A percentile compares a stretch with the other conserved stretches of the same genome.
phyloP scores from a whole-genome alignment of 2,888 invertebrate species.

The Catocala nupta region DNA sequence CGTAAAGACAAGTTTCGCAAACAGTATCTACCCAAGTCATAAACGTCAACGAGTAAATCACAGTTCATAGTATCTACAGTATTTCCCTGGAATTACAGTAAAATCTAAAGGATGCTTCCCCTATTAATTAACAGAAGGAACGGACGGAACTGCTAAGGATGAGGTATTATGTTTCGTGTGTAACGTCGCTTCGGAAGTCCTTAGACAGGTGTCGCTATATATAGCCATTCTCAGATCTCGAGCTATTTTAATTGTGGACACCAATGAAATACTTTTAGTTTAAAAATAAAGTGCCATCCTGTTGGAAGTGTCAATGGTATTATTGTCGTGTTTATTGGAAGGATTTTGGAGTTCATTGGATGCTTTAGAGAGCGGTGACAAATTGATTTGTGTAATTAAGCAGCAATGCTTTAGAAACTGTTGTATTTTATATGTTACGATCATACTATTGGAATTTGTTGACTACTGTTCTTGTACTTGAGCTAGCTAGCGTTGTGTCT shows the following conservation, averaged over 20 bases:
- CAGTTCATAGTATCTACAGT: background rate
- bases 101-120: conserved; percentile 5
- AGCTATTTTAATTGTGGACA: conserved; percentile 30
- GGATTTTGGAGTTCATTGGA: conserved; percentile 1
- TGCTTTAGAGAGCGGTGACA: background rate
- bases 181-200: conserved; percentile 44
- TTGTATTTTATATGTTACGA: too few species aligned
- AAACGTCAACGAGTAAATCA: background rate
- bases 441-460: too few species aligned
- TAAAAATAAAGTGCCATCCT: conserved; percentile 19
- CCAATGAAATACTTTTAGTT: conserved; percentile 18
- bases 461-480: too few species aligned
- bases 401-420: too few species aligned
- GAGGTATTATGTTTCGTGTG: conserved; percentile 34
- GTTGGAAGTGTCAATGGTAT: conserved; percentile 1
- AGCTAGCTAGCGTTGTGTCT: too few species aligned
- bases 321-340: conserved; percentile 5
- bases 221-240: conserved; percentile 26
- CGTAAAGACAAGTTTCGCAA: too few species aligned
- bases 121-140: conserved; percentile 9
- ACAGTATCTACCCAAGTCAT: too few species aligned
- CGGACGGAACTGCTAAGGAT: conserved; percentile 17
- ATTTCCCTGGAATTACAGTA: background rate
- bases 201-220: conserved; percentile 43
- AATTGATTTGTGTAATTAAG: background rate